phyloP scores from a whole-genome alignment of 2,888 invertebrate species.

The Phlogophora meticulosa region DNA sequence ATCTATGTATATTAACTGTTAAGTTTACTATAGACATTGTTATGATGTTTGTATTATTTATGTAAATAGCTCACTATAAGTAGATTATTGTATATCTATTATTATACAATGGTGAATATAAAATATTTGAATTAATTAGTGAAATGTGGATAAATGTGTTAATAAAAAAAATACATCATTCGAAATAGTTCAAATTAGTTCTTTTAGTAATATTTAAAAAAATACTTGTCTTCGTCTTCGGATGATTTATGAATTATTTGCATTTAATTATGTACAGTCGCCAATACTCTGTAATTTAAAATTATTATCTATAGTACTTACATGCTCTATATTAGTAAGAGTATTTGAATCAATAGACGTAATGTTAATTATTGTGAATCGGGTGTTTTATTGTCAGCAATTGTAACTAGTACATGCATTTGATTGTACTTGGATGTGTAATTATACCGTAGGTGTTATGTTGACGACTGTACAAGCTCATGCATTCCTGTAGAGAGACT shows the following conservation, averaged over 20 bases:
- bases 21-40: conserved; percentile 88
- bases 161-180: conserved; percentile 67
- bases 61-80: conserved; percentile 86
- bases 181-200: conserved; percentile 86
- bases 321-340: conserved; percentile 24
- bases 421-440: conserved; percentile 45
- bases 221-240: conserved; percentile 69
- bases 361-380: conserved; percentile 54
- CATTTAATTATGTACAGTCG: conserved; percentile 80
- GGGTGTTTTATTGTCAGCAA: conserved; percentile 54
- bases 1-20: conserved; percentile 86
- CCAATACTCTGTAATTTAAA: conserved; percentile 52
- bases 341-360: conserved; percentile 47
- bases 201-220: conserved; percentile 74
- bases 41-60: conserved; percentile 89
- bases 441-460: conserved; percentile 51
- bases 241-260: conserved; percentile 69
- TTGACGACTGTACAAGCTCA: conserved; percentile 73
- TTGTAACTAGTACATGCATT: conserved; percentile 52
- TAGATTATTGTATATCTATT: conserved; percentile 82
- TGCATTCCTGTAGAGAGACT: conserved; percentile 80
- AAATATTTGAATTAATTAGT: conserved; percentile 77
- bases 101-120: conserved; percentile 73
- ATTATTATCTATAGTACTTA: conserved; percentile 36
- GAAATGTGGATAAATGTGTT: conserved; percentile 78